Evolutionary conservation across 2,797 vertebrate genomes (phyloP).

Genomic region (Alcedo quadribrachys): DNA sequence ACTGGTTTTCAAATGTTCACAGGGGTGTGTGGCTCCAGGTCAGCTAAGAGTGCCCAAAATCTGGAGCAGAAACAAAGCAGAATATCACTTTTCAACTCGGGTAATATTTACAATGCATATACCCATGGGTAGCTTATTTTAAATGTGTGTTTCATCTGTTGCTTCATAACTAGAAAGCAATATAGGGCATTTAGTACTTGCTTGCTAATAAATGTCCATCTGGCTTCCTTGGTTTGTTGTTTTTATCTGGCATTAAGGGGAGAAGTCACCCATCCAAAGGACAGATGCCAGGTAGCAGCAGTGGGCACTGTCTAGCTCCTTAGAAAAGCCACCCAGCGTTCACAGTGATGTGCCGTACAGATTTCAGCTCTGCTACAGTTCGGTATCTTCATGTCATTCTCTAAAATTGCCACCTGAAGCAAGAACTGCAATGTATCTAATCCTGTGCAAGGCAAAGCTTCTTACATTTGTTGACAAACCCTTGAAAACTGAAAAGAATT

Average conservation of each 20-base stretch:
- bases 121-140: background rate
- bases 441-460: background rate
- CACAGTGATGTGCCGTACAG: background rate
- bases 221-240: background rate
- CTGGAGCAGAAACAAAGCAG: background rate
- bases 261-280: background rate
- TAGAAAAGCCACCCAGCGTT: fast-evolving
- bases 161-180: background rate
- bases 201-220: background rate
- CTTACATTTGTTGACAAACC: background rate
- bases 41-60: background rate
- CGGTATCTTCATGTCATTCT: background rate
- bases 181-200: background rate
- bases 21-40: background rate
- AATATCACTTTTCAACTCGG: background rate
- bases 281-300: background rate
- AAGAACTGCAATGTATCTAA: background rate
- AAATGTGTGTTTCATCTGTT: background rate
- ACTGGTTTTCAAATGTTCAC: background rate
- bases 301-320: background rate
- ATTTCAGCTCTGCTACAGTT: background rate
- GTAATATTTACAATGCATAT: background rate
- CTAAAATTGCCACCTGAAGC: background rate
- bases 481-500: background rate
- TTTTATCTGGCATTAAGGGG: background rate